Evolutionary conservation across 2,113 vertebrate genomes (phyloP).

Genomic region (Hypanus sabinus): DNA sequence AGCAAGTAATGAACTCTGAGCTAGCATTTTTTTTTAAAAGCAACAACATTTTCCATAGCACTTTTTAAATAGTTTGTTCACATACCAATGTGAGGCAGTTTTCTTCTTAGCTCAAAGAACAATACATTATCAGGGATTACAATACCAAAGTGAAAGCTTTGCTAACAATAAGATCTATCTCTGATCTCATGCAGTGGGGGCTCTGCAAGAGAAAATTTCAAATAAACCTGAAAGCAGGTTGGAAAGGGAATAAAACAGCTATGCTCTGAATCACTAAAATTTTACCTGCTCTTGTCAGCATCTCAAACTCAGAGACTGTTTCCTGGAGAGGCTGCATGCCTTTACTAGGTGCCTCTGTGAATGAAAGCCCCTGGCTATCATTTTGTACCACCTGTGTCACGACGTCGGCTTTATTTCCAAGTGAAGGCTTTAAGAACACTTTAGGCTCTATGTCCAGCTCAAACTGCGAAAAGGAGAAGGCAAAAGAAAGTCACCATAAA

Average conservation of each 20-base stretch:
- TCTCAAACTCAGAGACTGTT: conserved; percentile 66
- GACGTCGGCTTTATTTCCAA: conserved; percentile 49
- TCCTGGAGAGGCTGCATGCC: conserved; percentile 71
- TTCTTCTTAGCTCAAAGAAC: background rate
- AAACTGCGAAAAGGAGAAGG: conserved; percentile 60
- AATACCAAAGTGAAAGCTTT: background rate
- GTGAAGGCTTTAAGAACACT: conserved; percentile 65
- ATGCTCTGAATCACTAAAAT: conserved; percentile 39
- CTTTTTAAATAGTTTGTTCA: background rate
- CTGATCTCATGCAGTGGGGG: background rate
- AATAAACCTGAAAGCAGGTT: conserved; percentile 27
- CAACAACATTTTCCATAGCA: background rate
- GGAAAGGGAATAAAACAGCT: conserved; percentile 30
- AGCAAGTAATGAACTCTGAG: background rate
- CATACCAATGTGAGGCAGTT: background rate
- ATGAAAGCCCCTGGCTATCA: conserved; percentile 76
- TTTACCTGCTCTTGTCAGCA: conserved; percentile 66
- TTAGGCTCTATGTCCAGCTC: conserved; percentile 90
- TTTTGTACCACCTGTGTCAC: conserved; percentile 54
- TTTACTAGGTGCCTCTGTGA: conserved; percentile 75
- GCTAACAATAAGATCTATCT: background rate
- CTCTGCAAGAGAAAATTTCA: background rate
- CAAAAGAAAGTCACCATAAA: background rate
- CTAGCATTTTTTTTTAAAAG: background rate
- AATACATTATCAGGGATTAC: background rate